These are phyloP conservation scores for Pelecanoides urinatrix DNA, from an alignment of 2,113 vertebrate species.

Conservation along the genomic window DNA sequence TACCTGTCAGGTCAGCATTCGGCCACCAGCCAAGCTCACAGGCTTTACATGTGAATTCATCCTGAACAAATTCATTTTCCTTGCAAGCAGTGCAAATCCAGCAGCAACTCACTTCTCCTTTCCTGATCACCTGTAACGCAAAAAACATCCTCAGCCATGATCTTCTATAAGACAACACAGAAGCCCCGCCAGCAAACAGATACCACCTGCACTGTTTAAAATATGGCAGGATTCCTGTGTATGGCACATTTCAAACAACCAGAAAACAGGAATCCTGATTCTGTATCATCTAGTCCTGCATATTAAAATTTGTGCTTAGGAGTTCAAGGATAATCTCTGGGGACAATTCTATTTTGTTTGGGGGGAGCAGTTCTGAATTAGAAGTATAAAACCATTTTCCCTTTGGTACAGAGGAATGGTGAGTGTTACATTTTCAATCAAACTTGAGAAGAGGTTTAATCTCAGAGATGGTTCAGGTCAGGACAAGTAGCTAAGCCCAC, in stretches of 20 bases:
- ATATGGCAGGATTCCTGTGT: neutral
- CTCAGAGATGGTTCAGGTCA: neutral
- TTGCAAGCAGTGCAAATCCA: slow-evolving; percentile 99
- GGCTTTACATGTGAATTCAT: slow-evolving; percentile 97
- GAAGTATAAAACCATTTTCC: neutral
- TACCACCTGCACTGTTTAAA: neutral
- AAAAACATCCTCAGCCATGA: neutral
- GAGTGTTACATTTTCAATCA: neutral
- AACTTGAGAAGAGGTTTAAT: neutral
- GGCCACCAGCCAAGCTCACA: slow-evolving; percentile 99
- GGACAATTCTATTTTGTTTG: neutral
- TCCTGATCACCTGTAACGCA: slow-evolving; percentile 90
- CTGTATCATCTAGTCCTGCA: neutral
- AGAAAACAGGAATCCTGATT: neutral
- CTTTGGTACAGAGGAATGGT: neutral
- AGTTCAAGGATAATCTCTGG: neutral
- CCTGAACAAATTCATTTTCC: slow-evolving; percentile 94
- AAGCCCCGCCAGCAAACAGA: neutral
- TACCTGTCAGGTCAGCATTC: slow-evolving; percentile 88
- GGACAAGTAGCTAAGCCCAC: neutral
- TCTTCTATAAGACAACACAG: neutral
- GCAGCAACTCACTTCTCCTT: slow-evolving; percentile 98
- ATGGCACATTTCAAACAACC: neutral
- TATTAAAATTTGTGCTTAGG: neutral
- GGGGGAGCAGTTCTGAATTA: neutral